These are phyloP conservation scores for Plotosus lineatus DNA, from an alignment of 2,113 vertebrate genomes.

Conservation along the genomic window DNA sequence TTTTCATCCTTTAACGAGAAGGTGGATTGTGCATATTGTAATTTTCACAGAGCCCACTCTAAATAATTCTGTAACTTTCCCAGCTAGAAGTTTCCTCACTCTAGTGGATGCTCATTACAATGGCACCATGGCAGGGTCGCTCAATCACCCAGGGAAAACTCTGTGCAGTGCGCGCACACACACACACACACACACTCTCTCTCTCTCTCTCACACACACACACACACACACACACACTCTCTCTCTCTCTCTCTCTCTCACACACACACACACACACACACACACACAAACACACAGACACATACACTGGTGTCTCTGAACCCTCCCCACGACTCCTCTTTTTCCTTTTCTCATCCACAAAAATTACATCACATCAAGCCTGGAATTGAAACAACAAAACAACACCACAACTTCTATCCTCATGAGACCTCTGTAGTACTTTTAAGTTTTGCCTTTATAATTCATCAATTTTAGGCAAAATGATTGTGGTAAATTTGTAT, in stretches of 20 bases:
- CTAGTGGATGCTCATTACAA: conserved; percentile 72
- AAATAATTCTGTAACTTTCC: conserved; percentile 80
- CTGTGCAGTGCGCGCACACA: conserved; percentile 68
- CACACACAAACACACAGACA: conserved; percentile 68
- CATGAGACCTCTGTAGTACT: too few species aligned
- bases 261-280: conserved; percentile 69
- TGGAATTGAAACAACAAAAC: conserved; percentile 37
- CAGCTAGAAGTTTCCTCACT: conserved; percentile 71
- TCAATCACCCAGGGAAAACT: conserved; percentile 74
- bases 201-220: conserved; percentile 70
- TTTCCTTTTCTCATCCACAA: conserved; percentile 58
- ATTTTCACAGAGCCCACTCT: conserved; percentile 70
- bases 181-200: conserved; percentile 69
- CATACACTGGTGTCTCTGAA: conserved; percentile 55
- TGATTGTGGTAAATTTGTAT: too few species aligned
- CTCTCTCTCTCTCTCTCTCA: conserved; percentile 67
- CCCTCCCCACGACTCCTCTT: conserved; percentile 56
- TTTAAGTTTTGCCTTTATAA: too few species aligned
- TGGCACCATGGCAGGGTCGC: conserved; percentile 76
- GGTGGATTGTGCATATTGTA: conserved; percentile 78
- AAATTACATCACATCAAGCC: conserved; percentile 52
- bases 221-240: conserved; percentile 60
- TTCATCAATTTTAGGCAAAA: too few species aligned
- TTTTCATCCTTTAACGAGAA: conserved; percentile 78
- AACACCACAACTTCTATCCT: not conserved